A percentile compares a stretch with the other conserved stretches of the same genome.
These are phyloP conservation scores for Ochlodes sylvanus DNA, from an alignment of 2,888 invertebrate species.

Conservation along the genomic window DNA sequence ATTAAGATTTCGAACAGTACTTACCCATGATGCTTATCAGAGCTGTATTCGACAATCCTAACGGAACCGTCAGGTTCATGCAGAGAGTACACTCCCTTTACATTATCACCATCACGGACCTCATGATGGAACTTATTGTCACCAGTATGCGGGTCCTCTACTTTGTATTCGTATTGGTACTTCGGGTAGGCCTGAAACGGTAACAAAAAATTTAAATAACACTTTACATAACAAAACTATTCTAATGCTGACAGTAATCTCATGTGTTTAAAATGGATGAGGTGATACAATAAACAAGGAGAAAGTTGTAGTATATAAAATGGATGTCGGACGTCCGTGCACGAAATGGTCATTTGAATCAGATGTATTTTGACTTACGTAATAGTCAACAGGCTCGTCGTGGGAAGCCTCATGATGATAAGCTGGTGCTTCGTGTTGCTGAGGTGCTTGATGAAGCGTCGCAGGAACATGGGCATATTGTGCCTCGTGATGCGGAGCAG, in stretches of 20 bases:
- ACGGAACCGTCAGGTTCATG: slow-evolving; percentile 86
- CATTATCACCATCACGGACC: slow-evolving; percentile 85
- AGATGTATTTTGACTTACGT: slow-evolving; percentile 64
- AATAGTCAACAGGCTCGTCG: slow-evolving; percentile 77
- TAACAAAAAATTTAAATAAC: slow-evolving; percentile 41
- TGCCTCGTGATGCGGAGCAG: slow-evolving; percentile 49
- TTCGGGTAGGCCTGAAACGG: slow-evolving; percentile 80
- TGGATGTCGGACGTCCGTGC: slow-evolving; percentile 56
- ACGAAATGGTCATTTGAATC: slow-evolving; percentile 47
- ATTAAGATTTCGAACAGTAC: slow-evolving; percentile 33
- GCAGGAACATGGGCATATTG: slow-evolving; percentile 49
- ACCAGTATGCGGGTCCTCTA: slow-evolving; percentile 86
- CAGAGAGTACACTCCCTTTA: slow-evolving; percentile 87
- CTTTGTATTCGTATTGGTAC: slow-evolving; percentile 86
- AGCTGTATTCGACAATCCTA: slow-evolving; percentile 86
- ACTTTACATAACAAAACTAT: slow-evolving; percentile 50
- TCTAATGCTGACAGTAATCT: slow-evolving; percentile 51
- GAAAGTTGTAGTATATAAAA: slow-evolving; percentile 66
- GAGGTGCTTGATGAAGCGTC: slow-evolving; percentile 46
- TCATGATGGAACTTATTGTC: slow-evolving; percentile 87
- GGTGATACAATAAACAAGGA: slow-evolving; percentile 61
- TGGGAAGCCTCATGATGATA: slow-evolving; percentile 60
- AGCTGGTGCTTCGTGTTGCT: slow-evolving; percentile 49
- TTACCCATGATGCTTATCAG: slow-evolving; percentile 85
- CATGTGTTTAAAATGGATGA: slow-evolving; percentile 47